These are phyloP conservation scores for Trichogramma evanescens DNA, from an alignment of 2,888 invertebrate genomes.

Conservation along the genomic window DNA sequence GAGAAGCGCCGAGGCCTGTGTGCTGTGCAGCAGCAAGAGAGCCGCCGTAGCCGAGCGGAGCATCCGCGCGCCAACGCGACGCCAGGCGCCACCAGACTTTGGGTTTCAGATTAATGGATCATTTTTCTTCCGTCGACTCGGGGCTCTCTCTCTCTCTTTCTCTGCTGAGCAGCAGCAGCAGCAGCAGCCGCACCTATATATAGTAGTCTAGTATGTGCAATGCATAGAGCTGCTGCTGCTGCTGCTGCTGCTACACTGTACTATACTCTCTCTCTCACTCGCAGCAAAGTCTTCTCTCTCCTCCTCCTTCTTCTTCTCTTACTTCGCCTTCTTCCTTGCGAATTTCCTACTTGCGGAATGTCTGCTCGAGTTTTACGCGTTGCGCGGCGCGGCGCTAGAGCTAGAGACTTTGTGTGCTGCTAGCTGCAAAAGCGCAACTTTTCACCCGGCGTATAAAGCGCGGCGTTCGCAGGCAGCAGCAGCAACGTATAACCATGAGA, in stretches of 20 bases:
- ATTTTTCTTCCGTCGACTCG: constrained; percentile 60
- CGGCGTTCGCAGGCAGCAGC: background rate
- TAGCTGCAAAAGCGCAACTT: constrained; percentile 15
- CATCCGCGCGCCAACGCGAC: constrained; percentile 42
- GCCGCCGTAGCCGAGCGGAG: constrained; percentile 29
- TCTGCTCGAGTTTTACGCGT: constrained; percentile 20
- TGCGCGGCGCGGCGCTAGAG: no score
- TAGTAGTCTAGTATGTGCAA: no score
- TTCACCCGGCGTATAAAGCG: background rate
- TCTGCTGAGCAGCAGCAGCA: background rate
- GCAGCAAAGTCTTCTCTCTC: constrained; percentile 39
- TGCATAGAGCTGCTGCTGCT: background rate
- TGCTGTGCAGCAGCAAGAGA: background rate
- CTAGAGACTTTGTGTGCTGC: constrained; percentile 13
- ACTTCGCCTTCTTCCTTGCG: constrained; percentile 31
- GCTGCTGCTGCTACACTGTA: background rate
- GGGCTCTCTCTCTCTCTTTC: constrained; percentile 35
- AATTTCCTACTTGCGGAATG: constrained; percentile 23
- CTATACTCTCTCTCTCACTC: constrained; percentile 28
- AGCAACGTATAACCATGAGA: no score
- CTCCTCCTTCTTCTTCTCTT: constrained; percentile 31
- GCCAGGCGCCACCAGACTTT: constrained; percentile 73
- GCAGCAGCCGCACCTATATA: no score
- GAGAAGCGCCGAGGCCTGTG: background rate
- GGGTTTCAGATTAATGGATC: constrained; percentile 75